Evolutionary conservation across 1,140 invertebrate species (phyloP), one percentile per base, ranked within the genome.

Genomic region (Apis dorsata): DNA sequence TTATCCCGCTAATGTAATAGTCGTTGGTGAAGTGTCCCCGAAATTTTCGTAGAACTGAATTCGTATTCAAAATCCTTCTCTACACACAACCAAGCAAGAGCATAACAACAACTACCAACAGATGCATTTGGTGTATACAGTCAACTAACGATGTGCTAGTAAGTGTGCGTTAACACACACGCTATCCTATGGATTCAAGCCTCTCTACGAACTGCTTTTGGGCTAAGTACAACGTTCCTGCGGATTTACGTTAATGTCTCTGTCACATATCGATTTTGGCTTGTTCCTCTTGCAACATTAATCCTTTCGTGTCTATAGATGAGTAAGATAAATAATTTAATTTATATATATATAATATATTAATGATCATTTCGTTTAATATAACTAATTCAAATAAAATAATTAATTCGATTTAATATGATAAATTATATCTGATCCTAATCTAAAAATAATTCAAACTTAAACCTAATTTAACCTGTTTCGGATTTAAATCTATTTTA

Each of bases 1-100:
- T 74, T 74, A 74, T 74, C 24, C 10, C 21, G 57, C 34, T 74
- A 74, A 74, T 62, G 72, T 34, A 62, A 74, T 62, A 34, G 44
- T 60, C 34, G n/a, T 55, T n/a, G 13, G 55, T 19, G 12, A 28
- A 34, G 72, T 34, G 57, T n/a, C 12, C 8, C 57, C n/a, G 34
- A 74, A 74, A 74, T 74, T 74, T 34, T 34, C 10, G 21, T 10
- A 21, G n/a, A 49, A 24, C 28, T n/a, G 21, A 21, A 44, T 74
- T 49, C 55, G 72, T 11, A 59, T 24, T 60, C 34, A 53, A 19
- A 11, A 28, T 72, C 49, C 69, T 53, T 0, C 9, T 28, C n/a
- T 17, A 10, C 69, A n/a, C 13, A 34, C n/a, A 21, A 13, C 17
- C 21, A n/a, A 17, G n/a, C 21, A n/a, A 3, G 13, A 11, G 12